A percentile compares a stretch with the other conserved stretches of the same genome.
phyloP scores from a whole-genome alignment of 2,888 invertebrate genomes.

The Drosophila anomelani region DNA sequence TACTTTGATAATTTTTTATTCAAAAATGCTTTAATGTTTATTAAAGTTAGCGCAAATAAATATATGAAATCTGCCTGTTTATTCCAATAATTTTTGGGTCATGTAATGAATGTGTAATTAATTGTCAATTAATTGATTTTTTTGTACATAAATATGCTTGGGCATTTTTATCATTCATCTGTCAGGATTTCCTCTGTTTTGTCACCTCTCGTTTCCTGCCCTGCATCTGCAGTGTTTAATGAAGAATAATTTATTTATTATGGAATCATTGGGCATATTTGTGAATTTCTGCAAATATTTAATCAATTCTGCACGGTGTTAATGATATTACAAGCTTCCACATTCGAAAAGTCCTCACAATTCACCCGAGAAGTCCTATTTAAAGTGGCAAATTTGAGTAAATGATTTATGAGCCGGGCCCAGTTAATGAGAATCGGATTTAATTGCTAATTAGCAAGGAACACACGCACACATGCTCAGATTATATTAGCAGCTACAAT shows the following conservation, averaged over 20 bases:
- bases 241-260: conserved; percentile 46
- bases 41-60: background rate
- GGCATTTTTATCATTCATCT: conserved; percentile 8
- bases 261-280: conserved; percentile 41
- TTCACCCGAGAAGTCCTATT: conserved; percentile 13
- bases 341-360: background rate
- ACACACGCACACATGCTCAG: conserved; percentile 13
- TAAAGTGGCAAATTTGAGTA: conserved; percentile 24
- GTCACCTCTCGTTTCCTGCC: conserved; percentile 33
- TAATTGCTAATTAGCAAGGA: conserved; percentile 55
- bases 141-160: no score
- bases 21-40: background rate
- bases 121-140: conserved; percentile 60
- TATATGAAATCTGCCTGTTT: background rate
- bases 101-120: conserved; percentile 48
- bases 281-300: conserved; percentile 43
- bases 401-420: conserved; percentile 14
- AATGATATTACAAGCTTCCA: conserved; percentile 34
- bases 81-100: conserved; percentile 12
- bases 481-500: conserved; percentile 1
- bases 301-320: conserved; percentile 44
- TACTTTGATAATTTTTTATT: background rate
- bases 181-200: conserved; percentile 24
- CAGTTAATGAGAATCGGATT: conserved; percentile 50
- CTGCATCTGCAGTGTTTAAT: conserved; percentile 23